These are phyloP conservation scores for Scaptomyza graminum DNA, from an alignment of 1,140 invertebrate genomes.

Conservation along the genomic window DNA sequence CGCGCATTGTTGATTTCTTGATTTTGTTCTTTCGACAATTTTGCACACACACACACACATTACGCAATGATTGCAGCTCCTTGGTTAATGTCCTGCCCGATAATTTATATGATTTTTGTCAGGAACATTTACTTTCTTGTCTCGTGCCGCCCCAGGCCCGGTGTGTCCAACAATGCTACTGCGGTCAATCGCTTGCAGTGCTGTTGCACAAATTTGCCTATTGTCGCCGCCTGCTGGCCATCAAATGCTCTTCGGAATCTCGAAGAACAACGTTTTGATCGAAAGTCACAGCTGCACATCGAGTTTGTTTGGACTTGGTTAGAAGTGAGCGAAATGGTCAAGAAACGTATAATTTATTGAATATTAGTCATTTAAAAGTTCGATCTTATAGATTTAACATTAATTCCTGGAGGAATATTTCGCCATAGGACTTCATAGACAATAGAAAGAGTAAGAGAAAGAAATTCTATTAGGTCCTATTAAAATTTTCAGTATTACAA, in stretches of 20 bases:
- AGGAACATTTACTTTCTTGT: constrained; percentile 27
- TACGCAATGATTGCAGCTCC: constrained; percentile 70
- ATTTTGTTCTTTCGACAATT: constrained; percentile 58
- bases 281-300: constrained; percentile 38
- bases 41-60: constrained; percentile 67
- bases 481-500: too few relatives aligned
- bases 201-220: constrained; percentile 79
- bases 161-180: constrained; percentile 64
- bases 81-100: constrained; percentile 55
- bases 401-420: too few relatives aligned
- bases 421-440: too few relatives aligned
- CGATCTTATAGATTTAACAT: too few relatives aligned
- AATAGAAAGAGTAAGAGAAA: too few relatives aligned
- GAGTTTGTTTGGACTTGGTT: constrained; percentile 36
- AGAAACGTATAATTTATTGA: neutral
- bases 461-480: too few relatives aligned
- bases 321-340: neutral
- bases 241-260: constrained; percentile 17
- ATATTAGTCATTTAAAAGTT: too few relatives aligned
- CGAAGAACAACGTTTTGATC: constrained; percentile 20
- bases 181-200: constrained; percentile 66
- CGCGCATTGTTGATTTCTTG: constrained; percentile 78
- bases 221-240: constrained; percentile 43
- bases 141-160: constrained; percentile 71
- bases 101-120: constrained; percentile 75